Percentiles rank a stretch among this genome's conserved stretches.
Evolutionary conservation across 2,888 invertebrate genomes (phyloP).

Genomic region (Spodoptera picta): DNA sequence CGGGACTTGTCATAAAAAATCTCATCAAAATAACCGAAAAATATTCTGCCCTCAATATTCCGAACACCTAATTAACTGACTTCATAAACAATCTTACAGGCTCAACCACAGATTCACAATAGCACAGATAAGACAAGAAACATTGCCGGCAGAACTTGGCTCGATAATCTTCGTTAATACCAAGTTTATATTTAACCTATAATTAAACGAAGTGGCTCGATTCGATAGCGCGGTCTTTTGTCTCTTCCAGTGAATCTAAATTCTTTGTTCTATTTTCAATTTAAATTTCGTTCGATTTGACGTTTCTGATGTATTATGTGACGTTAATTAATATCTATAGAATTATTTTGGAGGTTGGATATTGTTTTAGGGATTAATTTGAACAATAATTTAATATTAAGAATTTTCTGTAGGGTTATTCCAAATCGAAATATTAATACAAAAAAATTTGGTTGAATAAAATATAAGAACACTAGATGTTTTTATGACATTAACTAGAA

Average conservation of each 20-base stretch:
- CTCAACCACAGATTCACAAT: slow-evolving; percentile 53
- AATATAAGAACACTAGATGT: too few relatives aligned
- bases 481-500: too few relatives aligned
- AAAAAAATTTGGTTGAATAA: too few relatives aligned
- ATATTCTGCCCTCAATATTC: slow-evolving; percentile 19
- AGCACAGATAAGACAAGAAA: slow-evolving; percentile 47
- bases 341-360: slow-evolving; percentile 11
- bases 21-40: slow-evolving; percentile 1
- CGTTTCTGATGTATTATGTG: slow-evolving; percentile 30
- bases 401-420: too few relatives aligned
- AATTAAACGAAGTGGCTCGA: slow-evolving; percentile 62
- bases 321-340: slow-evolving; percentile 27
- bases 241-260: slow-evolving; percentile 61
- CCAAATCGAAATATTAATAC: too few relatives aligned
- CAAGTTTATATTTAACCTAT: slow-evolving; percentile 65
- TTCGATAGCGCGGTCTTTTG: slow-evolving; percentile 63
- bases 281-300: slow-evolving; percentile 57
- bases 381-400: background rate
- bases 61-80: slow-evolving; percentile 41
- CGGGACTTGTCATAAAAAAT: slow-evolving; percentile 7
- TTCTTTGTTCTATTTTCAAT: slow-evolving; percentile 58
- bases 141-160: slow-evolving; percentile 35
- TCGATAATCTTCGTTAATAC: slow-evolving; percentile 65
- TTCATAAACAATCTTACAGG: slow-evolving; percentile 46
- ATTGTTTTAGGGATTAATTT: background rate